Evolutionary conservation across 53 echinoderm and acorn worm species (phyloP).

Genomic region (Holothuria leucospilota): DNA sequence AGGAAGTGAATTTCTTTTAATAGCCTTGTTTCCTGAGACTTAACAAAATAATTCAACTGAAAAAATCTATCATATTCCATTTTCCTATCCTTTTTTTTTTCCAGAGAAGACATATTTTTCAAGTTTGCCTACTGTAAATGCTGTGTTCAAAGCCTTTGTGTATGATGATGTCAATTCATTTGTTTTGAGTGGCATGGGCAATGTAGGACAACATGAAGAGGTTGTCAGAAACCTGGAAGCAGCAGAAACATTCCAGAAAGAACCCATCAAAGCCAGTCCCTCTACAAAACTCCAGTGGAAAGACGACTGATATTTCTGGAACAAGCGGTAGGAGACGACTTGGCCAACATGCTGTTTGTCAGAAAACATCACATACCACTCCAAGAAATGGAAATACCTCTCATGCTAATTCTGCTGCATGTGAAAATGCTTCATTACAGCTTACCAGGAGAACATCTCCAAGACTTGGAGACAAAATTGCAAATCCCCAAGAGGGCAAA

Average conservation of each 20-base stretch:
- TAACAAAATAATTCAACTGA: too few relatives aligned
- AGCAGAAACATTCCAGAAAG: conserved; percentile 68
- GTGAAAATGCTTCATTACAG: not conserved
- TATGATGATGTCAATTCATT: too few relatives aligned
- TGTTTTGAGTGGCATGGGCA: not conserved
- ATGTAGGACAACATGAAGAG: conserved; percentile 64
- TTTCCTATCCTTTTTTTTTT: too few relatives aligned
- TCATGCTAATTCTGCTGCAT: not conserved
- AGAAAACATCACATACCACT: not conserved
- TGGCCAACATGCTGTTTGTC: conserved; percentile 66
- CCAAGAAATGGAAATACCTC: conserved; percentile 16
- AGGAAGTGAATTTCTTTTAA: too few relatives aligned
- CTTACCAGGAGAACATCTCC: conserved; percentile 59
- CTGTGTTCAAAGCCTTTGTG: too few relatives aligned
- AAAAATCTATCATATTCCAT: too few relatives aligned
- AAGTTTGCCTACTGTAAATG: too few relatives aligned
- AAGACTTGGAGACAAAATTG: conserved; percentile 32
- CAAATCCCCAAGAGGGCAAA: not conserved
- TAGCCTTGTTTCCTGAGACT: too few relatives aligned
- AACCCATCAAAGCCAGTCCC: not conserved
- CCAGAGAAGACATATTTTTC: too few relatives aligned
- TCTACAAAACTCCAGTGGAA: not conserved
- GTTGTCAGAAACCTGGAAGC: conserved; percentile 86
- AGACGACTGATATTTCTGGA: not conserved
- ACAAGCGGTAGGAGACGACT: conserved; percentile 52